These are phyloP conservation scores for Crenichthys baileyi DNA, from an alignment of 2,797 vertebrate species.

Conservation along the genomic window DNA sequence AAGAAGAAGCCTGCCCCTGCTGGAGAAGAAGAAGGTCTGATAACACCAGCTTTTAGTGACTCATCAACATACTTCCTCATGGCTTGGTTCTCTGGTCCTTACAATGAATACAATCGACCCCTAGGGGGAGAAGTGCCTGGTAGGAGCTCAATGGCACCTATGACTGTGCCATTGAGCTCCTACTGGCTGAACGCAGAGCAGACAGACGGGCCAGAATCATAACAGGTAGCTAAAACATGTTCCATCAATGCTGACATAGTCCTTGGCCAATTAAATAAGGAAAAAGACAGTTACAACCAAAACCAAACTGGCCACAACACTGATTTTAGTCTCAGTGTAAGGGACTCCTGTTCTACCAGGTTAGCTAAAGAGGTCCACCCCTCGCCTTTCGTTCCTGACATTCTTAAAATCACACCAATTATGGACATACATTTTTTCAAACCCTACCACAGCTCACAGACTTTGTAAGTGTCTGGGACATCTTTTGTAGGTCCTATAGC, in stretches of 20 bases:
- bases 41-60: too few species aligned
- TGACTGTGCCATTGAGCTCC: too few species aligned
- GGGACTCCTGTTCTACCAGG: not conserved
- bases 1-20: too few species aligned
- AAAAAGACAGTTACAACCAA: not conserved
- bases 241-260: not conserved
- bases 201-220: too few species aligned
- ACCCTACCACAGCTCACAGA: conserved; percentile 13
- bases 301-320: not conserved
- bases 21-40: too few species aligned
- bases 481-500: conserved; percentile 44
- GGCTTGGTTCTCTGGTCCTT: too few species aligned
- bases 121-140: too few species aligned
- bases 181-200: too few species aligned
- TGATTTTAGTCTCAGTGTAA: not conserved
- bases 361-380: not conserved
- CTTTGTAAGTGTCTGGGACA: conserved; percentile 36
- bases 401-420: conserved; percentile 9
- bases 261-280: not conserved
- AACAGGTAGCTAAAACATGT: not conserved
- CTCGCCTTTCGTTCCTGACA: not conserved
- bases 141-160: too few species aligned
- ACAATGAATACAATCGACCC: too few species aligned
- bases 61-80: too few species aligned
- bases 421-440: conserved; percentile 17